Percentiles rank a stretch among this genome's conserved stretches.
These are phyloP conservation scores for Drymodes brunneopygia DNA, from an alignment of 2,113 vertebrate genomes.

Conservation along the genomic window DNA sequence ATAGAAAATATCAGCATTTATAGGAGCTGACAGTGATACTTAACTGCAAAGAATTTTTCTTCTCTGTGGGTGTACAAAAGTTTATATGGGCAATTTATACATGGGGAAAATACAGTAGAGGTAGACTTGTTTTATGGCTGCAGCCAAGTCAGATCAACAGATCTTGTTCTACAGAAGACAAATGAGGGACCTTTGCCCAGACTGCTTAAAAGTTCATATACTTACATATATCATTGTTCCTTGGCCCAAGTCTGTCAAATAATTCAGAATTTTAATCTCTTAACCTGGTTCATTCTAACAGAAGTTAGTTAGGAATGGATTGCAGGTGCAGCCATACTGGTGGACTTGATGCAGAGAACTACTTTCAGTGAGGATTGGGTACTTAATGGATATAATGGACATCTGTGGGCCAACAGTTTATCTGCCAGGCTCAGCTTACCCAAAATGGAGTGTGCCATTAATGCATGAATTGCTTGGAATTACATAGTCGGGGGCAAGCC, in stretches of 20 bases:
- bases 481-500: neutral
- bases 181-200: neutral
- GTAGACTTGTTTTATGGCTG: neutral
- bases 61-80: neutral
- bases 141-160: neutral
- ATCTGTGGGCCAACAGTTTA: neutral
- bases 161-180: neutral
- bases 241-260: neutral
- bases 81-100: neutral
- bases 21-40: neutral
- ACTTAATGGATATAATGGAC: neutral
- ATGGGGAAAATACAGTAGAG: neutral
- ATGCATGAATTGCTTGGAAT: neutral
- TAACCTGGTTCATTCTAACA: neutral
- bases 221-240: neutral
- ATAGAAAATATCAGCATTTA: neutral
- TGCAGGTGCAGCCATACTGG: neutral
- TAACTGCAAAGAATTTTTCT: neutral
- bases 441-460: neutral
- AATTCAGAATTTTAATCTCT: neutral
- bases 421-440: neutral
- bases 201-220: neutral
- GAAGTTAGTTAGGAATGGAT: neutral
- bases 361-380: neutral
- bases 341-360: neutral